Percentiles rank a stretch among this genome's conserved stretches.
These are phyloP conservation scores for Mystacornis crossleyi DNA, from an alignment of 2,113 vertebrate species.

Conservation along the genomic window DNA sequence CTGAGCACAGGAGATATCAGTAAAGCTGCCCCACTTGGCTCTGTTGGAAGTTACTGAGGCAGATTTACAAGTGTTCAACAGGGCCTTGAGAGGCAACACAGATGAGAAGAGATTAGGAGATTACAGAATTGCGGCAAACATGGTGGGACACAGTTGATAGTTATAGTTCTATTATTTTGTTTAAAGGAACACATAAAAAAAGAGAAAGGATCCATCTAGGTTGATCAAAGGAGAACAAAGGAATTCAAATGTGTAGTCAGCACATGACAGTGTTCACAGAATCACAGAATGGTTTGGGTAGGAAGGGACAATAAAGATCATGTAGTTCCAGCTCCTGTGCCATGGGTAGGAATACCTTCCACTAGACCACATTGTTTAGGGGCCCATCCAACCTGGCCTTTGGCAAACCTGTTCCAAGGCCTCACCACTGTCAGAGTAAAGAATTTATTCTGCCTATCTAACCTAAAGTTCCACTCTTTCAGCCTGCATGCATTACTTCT, in stretches of 20 bases:
- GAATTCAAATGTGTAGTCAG: background rate
- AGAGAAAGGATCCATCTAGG: background rate
- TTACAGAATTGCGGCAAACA: background rate
- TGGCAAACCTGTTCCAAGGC: background rate
- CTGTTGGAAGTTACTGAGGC: background rate
- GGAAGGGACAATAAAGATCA: background rate
- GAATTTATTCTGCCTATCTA: background rate
- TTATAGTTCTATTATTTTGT: background rate
- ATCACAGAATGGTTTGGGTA: background rate
- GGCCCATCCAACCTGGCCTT: background rate
- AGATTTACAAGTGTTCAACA: background rate
- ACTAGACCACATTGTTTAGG: background rate
- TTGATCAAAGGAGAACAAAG: background rate
- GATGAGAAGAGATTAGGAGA: background rate
- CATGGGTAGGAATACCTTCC: background rate
- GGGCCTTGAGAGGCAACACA: background rate
- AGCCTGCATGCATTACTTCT: background rate
- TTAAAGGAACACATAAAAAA: background rate
- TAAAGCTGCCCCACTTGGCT: background rate
- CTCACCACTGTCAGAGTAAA: background rate
- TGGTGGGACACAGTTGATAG: background rate
- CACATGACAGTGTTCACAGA: background rate
- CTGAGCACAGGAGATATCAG: background rate
- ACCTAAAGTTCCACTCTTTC: background rate
- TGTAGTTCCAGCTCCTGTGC: background rate